A percentile compares a stretch with the other conserved stretches of the same genome.
These are phyloP conservation scores for Acipenser oxyrinchus DNA, from an alignment of 2,797 vertebrate genomes.

Conservation along the genomic window DNA sequence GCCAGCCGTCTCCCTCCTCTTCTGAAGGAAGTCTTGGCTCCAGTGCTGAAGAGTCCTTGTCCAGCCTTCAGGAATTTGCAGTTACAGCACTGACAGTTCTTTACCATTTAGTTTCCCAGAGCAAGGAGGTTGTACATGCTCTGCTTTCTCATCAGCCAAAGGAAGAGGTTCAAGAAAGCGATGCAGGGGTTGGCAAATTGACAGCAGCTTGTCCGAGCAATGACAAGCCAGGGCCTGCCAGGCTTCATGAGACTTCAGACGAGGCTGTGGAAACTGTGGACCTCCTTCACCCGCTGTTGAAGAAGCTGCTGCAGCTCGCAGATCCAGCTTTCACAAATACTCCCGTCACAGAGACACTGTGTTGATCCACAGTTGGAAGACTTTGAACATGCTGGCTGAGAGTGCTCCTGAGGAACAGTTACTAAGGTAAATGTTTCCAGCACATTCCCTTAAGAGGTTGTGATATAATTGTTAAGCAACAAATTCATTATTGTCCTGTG, in stretches of 20 bases:
- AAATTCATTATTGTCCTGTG: no score
- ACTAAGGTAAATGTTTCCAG: slow-evolving; percentile 47
- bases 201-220: slow-evolving; percentile 13
- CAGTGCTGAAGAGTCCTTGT: slow-evolving; percentile 54
- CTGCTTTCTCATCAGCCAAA: slow-evolving; percentile 38
- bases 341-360: slow-evolving; percentile 48
- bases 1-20: slow-evolving; percentile 36
- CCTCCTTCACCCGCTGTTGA: slow-evolving; percentile 67
- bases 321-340: slow-evolving; percentile 38
- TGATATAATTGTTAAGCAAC: no score
- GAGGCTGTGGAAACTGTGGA: slow-evolving; percentile 17
- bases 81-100: slow-evolving; percentile 69
- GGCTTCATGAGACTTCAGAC: slow-evolving; percentile 13
- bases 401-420: slow-evolving; percentile 58
- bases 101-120: slow-evolving; percentile 69
- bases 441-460: no score
- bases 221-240: slow-evolving; percentile 21
- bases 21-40: slow-evolving; percentile 29
- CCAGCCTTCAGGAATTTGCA: slow-evolving; percentile 57
- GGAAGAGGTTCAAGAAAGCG: slow-evolving; percentile 13
- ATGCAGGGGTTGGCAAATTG: slow-evolving; percentile 16
- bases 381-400: slow-evolving; percentile 72
- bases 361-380: slow-evolving; percentile 56
- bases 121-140: slow-evolving; percentile 59
- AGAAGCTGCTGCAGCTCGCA: slow-evolving; percentile 64